Conservation (phyloP, 2,113 vertebrate species). For the Guaruba guarouba region DNA sequence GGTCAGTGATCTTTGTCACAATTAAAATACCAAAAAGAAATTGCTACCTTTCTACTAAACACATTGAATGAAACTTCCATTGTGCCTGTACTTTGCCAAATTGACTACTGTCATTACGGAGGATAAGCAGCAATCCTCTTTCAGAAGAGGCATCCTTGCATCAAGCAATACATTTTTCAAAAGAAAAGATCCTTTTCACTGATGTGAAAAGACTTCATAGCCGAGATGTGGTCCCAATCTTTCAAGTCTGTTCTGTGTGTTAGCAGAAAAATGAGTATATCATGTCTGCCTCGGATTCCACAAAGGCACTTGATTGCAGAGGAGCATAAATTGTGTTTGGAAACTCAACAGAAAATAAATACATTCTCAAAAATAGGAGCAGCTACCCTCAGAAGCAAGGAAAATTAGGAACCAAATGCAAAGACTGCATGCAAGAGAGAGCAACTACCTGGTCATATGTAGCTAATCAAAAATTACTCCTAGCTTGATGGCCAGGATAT, state of each 20-base stretch:
- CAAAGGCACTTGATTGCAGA: conserved; percentile 42
- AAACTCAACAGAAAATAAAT: conserved; percentile 21
- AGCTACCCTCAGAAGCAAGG: not conserved
- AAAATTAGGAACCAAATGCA: not conserved
- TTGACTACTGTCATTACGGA: not conserved
- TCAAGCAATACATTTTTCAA: not conserved
- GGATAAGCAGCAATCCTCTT: not conserved
- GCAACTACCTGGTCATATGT: not conserved
- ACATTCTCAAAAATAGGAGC: not conserved
- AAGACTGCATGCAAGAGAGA: not conserved
- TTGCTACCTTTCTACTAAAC: not conserved
- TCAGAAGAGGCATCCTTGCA: not conserved
- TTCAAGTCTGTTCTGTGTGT: not conserved
- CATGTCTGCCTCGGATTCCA: not conserved
- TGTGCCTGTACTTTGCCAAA: not conserved
- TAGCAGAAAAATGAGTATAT: not conserved
- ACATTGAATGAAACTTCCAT: not conserved
- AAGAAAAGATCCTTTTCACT: conserved; percentile 13
- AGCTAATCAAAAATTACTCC: not conserved
- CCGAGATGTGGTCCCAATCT: not conserved
- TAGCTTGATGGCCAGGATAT: not conserved
- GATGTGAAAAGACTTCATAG: not conserved
- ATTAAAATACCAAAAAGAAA: not conserved
- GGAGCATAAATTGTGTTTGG: not conserved
- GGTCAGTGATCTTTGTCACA: not conserved